Conservation (phyloP, 1,140 invertebrate species). For the Akabosia matsudoensis region DNA sequence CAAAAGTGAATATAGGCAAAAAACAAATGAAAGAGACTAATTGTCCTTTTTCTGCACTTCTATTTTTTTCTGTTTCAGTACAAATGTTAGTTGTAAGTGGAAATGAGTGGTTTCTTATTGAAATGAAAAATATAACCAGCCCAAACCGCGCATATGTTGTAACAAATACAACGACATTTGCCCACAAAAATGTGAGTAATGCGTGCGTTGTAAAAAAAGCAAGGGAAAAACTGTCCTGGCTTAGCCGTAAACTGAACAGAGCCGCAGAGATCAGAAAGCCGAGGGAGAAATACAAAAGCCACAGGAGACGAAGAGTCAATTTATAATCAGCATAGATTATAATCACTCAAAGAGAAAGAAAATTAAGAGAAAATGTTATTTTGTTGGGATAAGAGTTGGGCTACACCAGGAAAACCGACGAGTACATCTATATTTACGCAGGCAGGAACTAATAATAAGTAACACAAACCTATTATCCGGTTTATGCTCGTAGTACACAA, state of each 20-base stretch:
- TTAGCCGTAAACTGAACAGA: neutral
- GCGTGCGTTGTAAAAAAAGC: neutral
- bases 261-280: neutral
- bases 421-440: neutral
- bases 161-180: neutral
- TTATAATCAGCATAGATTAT: conserved; percentile 18
- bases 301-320: conserved; percentile 21
- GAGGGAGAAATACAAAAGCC: conserved; percentile 5
- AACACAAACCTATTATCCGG: too few species aligned
- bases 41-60: conserved; percentile 6
- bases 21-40: conserved; percentile 20
- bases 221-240: neutral
- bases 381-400: too few species aligned
- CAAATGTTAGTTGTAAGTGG: neutral
- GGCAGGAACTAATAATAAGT: neutral
- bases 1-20: neutral
- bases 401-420: neutral
- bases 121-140: neutral
- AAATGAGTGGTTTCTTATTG: neutral
- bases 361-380: conserved; percentile 1
- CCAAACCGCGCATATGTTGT: neutral
- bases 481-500: too few species aligned
- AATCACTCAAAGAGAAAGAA: conserved; percentile 8
- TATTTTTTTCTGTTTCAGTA: neutral
- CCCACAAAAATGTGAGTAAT: conserved; percentile 12